phyloP scores from a whole-genome alignment of 2,113 vertebrate species.

The Anoplopoma fimbria region DNA sequence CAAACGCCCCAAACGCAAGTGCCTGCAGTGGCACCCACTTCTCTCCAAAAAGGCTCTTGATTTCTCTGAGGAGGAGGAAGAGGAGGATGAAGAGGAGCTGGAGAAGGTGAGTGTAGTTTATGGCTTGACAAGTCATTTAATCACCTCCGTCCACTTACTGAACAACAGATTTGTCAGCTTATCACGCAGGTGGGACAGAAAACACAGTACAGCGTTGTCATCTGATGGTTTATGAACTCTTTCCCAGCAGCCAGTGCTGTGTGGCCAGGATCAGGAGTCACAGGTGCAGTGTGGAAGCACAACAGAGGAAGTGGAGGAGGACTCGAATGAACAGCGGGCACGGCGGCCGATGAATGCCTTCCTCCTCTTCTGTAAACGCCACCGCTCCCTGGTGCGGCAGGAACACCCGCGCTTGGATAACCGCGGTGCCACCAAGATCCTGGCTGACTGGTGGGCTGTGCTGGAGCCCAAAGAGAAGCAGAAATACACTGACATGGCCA shows the following conservation, averaged over 20 bases:
- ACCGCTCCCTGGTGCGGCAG: slow-evolving; percentile 96
- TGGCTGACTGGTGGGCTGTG: slow-evolving; percentile 99
- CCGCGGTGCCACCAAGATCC: slow-evolving; percentile 97
- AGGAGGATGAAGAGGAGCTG: slow-evolving; percentile 96
- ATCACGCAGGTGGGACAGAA: not conserved
- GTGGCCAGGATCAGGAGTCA: slow-evolving; percentile 63
- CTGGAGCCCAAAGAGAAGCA: slow-evolving; percentile 98
- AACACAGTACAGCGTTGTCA: too few relatives aligned
- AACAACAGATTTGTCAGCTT: not conserved
- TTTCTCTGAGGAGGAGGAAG: slow-evolving; percentile 97
- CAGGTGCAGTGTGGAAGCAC: slow-evolving; percentile 86
- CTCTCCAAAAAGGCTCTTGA: slow-evolving; percentile 96
- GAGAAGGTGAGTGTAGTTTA: slow-evolving; percentile 86
- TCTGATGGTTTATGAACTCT: not conserved
- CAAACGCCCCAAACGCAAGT: slow-evolving; percentile 96
- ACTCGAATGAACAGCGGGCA: slow-evolving; percentile 92
- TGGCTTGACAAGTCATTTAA: not conserved
- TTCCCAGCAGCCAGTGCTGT: slow-evolving; percentile 69
- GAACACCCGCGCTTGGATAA: slow-evolving; percentile 98
- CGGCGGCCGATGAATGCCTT: slow-evolving; percentile 99
- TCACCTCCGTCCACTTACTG: not conserved
- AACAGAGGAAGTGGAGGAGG: slow-evolving; percentile 91
- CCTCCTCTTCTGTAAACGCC: slow-evolving; percentile 98
- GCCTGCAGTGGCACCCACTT: slow-evolving; percentile 98
- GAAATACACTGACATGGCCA: slow-evolving; percentile 99